A percentile compares a stretch with the other conserved stretches of the same genome.
Conservation (phyloP, 2,888 invertebrate genomes). For the Xylophagus ater region DNA sequence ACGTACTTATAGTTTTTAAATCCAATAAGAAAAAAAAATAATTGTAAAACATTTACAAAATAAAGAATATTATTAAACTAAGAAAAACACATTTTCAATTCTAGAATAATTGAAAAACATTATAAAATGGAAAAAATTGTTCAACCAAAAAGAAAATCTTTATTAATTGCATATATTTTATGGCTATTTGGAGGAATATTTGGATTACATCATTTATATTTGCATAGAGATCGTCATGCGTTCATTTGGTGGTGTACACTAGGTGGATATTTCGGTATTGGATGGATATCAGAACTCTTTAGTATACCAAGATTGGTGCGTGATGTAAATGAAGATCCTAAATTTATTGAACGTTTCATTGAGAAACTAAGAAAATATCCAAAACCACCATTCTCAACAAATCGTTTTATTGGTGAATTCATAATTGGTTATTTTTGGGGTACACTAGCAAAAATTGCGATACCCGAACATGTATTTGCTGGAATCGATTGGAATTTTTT, state of each 20-base stretch:
- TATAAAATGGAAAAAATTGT: too few relatives aligned
- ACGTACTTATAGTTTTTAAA: too few relatives aligned
- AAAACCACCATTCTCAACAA: slow-evolving; percentile 74
- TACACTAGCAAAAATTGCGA: slow-evolving; percentile 59
- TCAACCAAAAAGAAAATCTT: slow-evolving; percentile 41
- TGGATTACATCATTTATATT: slow-evolving; percentile 84
- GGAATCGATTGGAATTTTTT: slow-evolving; percentile 61
- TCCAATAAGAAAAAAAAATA: too few relatives aligned
- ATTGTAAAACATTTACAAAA: too few relatives aligned
- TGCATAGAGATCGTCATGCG: slow-evolving; percentile 79
- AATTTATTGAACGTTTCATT: slow-evolving; percentile 52
- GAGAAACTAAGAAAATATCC: slow-evolving; percentile 48
- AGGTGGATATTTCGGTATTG: slow-evolving; percentile 70
- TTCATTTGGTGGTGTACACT: slow-evolving; percentile 81
- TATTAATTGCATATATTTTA: slow-evolving; percentile 61
- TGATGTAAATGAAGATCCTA: slow-evolving; percentile 65
- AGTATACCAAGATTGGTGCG: slow-evolving; percentile 75
- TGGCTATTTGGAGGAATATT: slow-evolving; percentile 84
- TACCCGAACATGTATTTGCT: slow-evolving; percentile 61
- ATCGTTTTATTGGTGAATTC: slow-evolving; percentile 64
- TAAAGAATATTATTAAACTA: too few relatives aligned
- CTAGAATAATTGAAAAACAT: too few relatives aligned
- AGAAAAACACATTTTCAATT: too few relatives aligned
- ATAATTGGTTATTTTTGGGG: slow-evolving; percentile 74
- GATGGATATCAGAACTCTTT: slow-evolving; percentile 79